A percentile compares a stretch with the other conserved stretches of the same genome.
Conservation (phyloP, 1,140 invertebrate species). For the Mycetomoellerius zeteki region DNA sequence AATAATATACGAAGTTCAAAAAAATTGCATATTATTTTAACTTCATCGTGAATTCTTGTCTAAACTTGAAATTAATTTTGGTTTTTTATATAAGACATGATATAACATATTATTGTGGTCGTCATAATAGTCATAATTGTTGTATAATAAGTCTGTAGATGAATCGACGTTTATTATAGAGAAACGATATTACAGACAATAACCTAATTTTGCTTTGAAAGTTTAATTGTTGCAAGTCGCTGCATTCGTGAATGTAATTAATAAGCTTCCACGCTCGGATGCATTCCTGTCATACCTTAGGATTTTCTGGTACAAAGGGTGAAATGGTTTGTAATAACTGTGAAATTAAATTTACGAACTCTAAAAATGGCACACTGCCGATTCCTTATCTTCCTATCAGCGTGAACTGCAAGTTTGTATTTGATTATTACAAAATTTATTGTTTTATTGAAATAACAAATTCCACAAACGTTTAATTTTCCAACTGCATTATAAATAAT, state of each 20-base stretch:
- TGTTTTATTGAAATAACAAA: conserved; percentile 27
- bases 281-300: conserved; percentile 15
- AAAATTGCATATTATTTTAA: conserved; percentile 9
- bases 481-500: background rate
- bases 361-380: conserved; percentile 21
- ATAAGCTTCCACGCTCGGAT: conserved; percentile 34
- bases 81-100: background rate
- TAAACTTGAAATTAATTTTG: background rate
- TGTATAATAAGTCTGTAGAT: background rate
- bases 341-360: conserved; percentile 43
- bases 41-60: background rate
- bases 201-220: conserved; percentile 24
- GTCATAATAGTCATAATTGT: conserved; percentile 20
- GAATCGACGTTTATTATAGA: conserved; percentile 18
- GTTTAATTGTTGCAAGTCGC: conserved; percentile 53
- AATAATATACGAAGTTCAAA: background rate
- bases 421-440: background rate
- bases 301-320: conserved; percentile 32
- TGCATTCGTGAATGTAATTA: conserved; percentile 31
- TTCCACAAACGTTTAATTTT: background rate
- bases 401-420: conserved; percentile 9
- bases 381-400: conserved; percentile 22
- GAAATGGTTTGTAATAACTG: conserved; percentile 52
- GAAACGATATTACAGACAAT: background rate
- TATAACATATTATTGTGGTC: background rate